Base-by-base conservation (phyloP, 1,140 invertebrate species). In the Cydia strobilella region DNA sequence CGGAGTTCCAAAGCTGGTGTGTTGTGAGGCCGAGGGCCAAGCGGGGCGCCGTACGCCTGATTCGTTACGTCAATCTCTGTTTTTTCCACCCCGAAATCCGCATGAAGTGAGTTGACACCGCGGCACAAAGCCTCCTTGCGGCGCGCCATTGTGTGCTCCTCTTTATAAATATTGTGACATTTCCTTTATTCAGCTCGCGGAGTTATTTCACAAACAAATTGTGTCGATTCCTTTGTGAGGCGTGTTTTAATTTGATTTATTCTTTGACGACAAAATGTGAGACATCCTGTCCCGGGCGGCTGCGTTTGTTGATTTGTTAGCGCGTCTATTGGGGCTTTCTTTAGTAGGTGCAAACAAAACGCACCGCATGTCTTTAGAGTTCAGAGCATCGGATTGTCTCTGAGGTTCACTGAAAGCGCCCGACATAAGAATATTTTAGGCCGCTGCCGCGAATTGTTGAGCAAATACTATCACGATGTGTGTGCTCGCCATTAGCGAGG, bases 131-230 rank as follows among this genome's bases (percentile, higher is more conserved):
- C 84, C 81, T 80, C 79, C 88, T 81, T 85, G 87, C 86, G 80
- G 89, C 76, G 90, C 81, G 79, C 77, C 80, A 88, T 91, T 91
- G 90, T 90, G 82, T 81, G 75, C 83, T 82, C 89, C 88, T 89
- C 90, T 91, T 90, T 90, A 90, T 90, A 92, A 92, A 92, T 92
- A 92, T 91, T 92, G 89, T 92, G 90, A 92, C 90, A 92, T 92
- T 88, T 84, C 85, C 88, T 90, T 89, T 87, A 89, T 87, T 90
- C 84, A 82, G 74, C 77, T 83, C 82, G 86, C 84, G 80, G 77
- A 87, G 85, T 85, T 86, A 85, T 86, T 88, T 85, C 80, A 88
- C 86, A 88, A 88, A 89, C 83, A 84, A 87, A 88, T 87, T 84
- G 88, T 91, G 89, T 90, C 80, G 84, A 90, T 86, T 82, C 84